Evolutionary conservation across 1,140 invertebrate genomes (phyloP).

Genomic region (Solenopsis invicta): DNA sequence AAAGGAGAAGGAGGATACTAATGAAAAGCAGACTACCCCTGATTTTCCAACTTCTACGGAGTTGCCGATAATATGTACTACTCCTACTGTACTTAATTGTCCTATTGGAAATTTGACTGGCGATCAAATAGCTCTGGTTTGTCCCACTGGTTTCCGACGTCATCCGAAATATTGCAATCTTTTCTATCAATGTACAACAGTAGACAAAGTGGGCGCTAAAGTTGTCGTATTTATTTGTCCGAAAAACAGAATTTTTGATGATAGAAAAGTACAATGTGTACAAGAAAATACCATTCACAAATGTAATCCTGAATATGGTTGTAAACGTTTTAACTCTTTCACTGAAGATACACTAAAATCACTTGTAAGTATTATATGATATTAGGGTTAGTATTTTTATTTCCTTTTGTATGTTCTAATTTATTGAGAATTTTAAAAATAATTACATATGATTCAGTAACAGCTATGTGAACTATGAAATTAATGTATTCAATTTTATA

Average conservation of each 20-base stretch:
- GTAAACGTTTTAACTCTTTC: not conserved
- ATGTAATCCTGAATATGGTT: no score
- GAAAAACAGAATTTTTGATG: conserved; percentile 90
- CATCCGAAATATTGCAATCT: conserved; percentile 93
- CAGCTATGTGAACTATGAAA: not conserved
- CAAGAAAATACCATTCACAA: conserved; percentile 84
- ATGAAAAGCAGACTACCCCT: not conserved
- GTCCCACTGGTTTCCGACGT: conserved; percentile 85
- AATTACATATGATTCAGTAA: not conserved
- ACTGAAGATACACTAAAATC: not conserved
- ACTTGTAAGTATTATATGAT: conserved; percentile 86
- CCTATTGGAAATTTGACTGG: no score
- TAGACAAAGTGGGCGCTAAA: conserved; percentile 85
- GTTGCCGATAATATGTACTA: conserved; percentile 16
- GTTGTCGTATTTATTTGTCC: conserved; percentile 90
- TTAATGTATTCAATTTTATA: not conserved
- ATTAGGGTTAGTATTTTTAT: not conserved
- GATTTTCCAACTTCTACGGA: conserved; percentile 27
- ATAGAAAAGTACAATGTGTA: conserved; percentile 90
- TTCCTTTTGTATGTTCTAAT: not conserved
- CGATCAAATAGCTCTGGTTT: no score
- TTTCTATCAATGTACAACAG: conserved; percentile 80
- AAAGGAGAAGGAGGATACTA: not conserved
- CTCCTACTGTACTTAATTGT: not conserved
- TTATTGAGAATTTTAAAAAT: not conserved